Base-by-base conservation (phyloP, 2,113 vertebrate genomes). In the Elgaria multicarinata region DNA sequence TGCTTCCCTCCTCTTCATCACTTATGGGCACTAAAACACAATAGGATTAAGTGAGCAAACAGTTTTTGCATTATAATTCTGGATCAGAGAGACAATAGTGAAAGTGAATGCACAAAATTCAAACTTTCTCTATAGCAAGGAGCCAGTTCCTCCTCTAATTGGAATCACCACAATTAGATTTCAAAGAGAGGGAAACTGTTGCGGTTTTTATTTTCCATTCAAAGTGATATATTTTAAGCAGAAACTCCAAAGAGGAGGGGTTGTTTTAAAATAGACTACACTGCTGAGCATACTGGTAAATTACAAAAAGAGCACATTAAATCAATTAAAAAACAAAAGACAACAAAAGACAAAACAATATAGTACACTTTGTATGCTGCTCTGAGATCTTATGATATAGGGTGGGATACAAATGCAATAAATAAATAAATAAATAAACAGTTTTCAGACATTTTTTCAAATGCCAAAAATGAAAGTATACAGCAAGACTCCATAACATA, bases 1-100 rank as follows among this genome's bases (percentile, higher is more conserved):
- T 92, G 1, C 90, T 92, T 90, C 96, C 97, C 42, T 97, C 97
- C 88, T 98, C 98, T 93, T 97, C 97, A 39, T 98, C 97, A 13
- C 97, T 97, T 4, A 94, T 8, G 0, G 97, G 92, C 90, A 96
- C 98, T 98, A 83, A 92, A 96, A 92, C 81, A 97, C 85, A 96
- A 42, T 87, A 94, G 4, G 93, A 67, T 92, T 82, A 79, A 78
- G 9, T 97, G 83, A 96, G 87, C 67, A 92, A 66, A 94, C 84
- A 78, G 33, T 83, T 95, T 8, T 26, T 28, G 18, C 3, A 85
- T n/a, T 75, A 53, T 85, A 75, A 44, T 9, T 53, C 44, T 64
- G 1, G 44, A 66, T 83, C 42, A 50, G 22, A 28, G 13, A 9
- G 78, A 79, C 67, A 22, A 89, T 91, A 90, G 50, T 46, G 39